Conservation (phyloP, 2,113 vertebrate genomes). For the Mesitornis unicolor region DNA sequence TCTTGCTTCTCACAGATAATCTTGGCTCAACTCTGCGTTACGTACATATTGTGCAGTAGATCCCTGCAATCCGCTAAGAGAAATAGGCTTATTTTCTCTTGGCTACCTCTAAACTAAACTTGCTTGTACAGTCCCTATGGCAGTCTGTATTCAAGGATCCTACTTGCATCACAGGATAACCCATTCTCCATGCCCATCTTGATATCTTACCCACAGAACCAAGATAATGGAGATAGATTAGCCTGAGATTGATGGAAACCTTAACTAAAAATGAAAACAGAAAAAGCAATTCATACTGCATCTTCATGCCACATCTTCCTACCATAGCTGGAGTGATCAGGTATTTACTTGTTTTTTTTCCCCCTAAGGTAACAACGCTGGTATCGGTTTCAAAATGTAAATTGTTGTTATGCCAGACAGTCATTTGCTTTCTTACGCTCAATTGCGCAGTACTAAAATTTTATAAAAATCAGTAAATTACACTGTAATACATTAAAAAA, state of each 20-base stretch:
- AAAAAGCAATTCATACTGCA: neutral
- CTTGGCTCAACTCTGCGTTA: neutral
- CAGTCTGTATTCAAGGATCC: neutral
- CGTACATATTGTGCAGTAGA: neutral
- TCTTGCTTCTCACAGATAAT: neutral
- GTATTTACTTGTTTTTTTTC: neutral
- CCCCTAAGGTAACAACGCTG: neutral
- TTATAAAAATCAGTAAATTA: neutral
- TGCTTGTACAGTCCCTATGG: neutral
- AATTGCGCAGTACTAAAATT: neutral
- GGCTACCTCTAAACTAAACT: neutral
- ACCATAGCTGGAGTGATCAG: neutral
- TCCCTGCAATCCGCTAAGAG: neutral
- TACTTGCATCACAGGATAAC: neutral
- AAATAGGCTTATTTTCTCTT: neutral
- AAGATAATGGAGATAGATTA: neutral
- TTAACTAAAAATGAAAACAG: neutral
- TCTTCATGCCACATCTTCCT: too few species aligned
- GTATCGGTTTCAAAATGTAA: neutral
- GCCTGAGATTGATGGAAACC: too few species aligned
- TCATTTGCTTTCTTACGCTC: neutral
- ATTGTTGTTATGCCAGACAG: neutral
- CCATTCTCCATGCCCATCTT: neutral
- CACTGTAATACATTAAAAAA: neutral
- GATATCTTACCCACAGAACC: neutral